Evolutionary conservation across 2,888 invertebrate genomes (phyloP).

Genomic region (Hydrotaea cyrtoneurina): DNA sequence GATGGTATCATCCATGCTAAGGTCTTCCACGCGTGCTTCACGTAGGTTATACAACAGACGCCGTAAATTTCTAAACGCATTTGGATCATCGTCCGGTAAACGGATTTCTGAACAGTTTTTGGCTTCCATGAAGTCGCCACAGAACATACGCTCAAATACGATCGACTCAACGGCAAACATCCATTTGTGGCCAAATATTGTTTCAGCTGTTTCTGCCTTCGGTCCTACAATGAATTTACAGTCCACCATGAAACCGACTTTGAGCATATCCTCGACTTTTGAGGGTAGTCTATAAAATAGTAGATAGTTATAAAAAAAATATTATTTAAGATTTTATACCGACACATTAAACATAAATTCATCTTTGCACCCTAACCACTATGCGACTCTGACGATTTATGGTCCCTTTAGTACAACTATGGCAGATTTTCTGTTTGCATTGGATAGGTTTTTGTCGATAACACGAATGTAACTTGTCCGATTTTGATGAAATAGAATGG

Average conservation of each 20-base stretch:
- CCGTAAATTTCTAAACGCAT: constrained; percentile 47
- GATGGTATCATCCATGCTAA: background rate
- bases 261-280: background rate
- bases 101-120: constrained; percentile 24
- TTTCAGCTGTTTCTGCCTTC: constrained; percentile 17
- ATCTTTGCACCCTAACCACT: too few relatives aligned
- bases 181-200: constrained; percentile 47
- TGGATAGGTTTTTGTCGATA: too few relatives aligned
- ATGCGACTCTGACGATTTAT: too few relatives aligned
- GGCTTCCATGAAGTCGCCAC: constrained; percentile 41
- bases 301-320: background rate
- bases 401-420: too few relatives aligned
- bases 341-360: too few relatives aligned
- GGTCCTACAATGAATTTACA: constrained; percentile 54
- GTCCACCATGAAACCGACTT: background rate
- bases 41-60: constrained; percentile 22
- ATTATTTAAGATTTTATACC: too few relatives aligned
- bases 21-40: background rate
- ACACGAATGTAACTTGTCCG: too few relatives aligned
- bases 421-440: too few relatives aligned
- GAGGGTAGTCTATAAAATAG: background rate
- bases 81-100: constrained; percentile 34
- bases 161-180: constrained; percentile 49
- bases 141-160: constrained; percentile 45
- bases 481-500: too few relatives aligned